phyloP scores from a whole-genome alignment of 2,113 vertebrate species.

The Melanocharis versteri region DNA sequence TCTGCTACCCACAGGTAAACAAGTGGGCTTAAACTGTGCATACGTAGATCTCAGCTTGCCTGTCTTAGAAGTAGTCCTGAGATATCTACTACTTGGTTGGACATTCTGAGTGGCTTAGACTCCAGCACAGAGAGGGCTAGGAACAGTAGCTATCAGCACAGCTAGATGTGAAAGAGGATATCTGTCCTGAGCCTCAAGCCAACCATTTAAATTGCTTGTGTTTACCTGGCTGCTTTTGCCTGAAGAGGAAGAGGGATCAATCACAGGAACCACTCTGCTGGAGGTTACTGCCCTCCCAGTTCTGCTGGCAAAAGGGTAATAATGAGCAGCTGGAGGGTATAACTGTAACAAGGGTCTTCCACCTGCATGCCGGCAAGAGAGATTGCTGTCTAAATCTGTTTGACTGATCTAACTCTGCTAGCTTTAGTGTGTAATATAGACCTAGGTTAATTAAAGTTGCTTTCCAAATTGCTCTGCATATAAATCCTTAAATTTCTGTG shows the following conservation, averaged over 20 bases:
- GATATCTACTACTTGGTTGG: neutral
- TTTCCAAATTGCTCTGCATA: neutral
- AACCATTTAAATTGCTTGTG: neutral
- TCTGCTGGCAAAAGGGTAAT: neutral
- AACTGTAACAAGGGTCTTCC: neutral
- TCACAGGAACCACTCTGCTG: neutral
- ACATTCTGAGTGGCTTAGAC: neutral
- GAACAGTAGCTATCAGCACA: neutral
- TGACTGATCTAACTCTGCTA: neutral
- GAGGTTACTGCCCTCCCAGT: neutral
- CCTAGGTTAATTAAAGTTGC: neutral
- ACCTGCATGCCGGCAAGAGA: neutral
- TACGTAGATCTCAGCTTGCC: neutral
- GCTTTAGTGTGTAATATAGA: neutral
- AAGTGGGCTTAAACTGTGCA: neutral
- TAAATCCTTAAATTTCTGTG: neutral
- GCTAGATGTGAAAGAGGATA: neutral
- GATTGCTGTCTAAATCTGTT: neutral
- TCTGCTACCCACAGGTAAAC: neutral
- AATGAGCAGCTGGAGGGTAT: slow-evolving; percentile 4
- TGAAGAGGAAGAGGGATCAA: neutral
- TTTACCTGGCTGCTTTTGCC: slow-evolving; percentile 2
- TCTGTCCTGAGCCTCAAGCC: neutral
- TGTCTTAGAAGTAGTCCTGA: neutral
- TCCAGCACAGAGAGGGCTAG: neutral